These are phyloP conservation scores for Diarsia rubi DNA, from an alignment of 2,888 invertebrate genomes.

Conservation along the genomic window DNA sequence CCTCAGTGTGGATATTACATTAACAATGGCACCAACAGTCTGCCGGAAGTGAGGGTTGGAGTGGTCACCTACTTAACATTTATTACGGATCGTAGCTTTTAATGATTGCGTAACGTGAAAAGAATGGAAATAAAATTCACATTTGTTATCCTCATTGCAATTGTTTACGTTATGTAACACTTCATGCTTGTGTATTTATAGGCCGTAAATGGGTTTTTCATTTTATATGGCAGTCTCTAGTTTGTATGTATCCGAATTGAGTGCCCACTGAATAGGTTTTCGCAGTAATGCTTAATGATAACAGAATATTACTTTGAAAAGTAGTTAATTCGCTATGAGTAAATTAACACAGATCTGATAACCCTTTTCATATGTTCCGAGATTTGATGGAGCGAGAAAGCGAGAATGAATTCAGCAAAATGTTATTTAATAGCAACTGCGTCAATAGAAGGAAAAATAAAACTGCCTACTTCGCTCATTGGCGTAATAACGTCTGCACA, in stretches of 20 bases:
- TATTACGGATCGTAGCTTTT: slow-evolving; percentile 63
- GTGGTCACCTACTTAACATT: slow-evolving; percentile 69
- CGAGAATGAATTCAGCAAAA: background rate
- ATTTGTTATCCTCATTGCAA: slow-evolving; percentile 46
- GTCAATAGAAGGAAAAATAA: slow-evolving; percentile 28
- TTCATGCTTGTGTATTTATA: slow-evolving; percentile 2
- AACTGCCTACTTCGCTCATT: slow-evolving; percentile 9
- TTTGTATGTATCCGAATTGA: slow-evolving; percentile 4
- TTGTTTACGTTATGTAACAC: slow-evolving; percentile 44
- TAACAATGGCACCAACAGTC: slow-evolving; percentile 65
- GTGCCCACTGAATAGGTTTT: slow-evolving; percentile 5
- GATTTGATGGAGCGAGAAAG: background rate
- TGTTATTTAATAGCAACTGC: slow-evolving; percentile 13
- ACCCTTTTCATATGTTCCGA: background rate
- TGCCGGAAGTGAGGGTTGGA: slow-evolving; percentile 59
- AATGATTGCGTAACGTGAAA: slow-evolving; percentile 57
- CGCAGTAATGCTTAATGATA: background rate
- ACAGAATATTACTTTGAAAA: background rate
- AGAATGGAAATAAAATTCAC: slow-evolving; percentile 56
- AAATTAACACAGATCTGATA: background rate
- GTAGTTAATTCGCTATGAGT: background rate
- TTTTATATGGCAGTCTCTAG: slow-evolving; percentile 20
- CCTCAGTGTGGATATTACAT: slow-evolving; percentile 68
- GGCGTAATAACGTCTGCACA: slow-evolving; percentile 25
- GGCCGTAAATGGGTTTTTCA: slow-evolving; percentile 7